These are phyloP conservation scores for Xestia rhomboidea DNA, from an alignment of 2,888 invertebrate species.

Conservation along the genomic window DNA sequence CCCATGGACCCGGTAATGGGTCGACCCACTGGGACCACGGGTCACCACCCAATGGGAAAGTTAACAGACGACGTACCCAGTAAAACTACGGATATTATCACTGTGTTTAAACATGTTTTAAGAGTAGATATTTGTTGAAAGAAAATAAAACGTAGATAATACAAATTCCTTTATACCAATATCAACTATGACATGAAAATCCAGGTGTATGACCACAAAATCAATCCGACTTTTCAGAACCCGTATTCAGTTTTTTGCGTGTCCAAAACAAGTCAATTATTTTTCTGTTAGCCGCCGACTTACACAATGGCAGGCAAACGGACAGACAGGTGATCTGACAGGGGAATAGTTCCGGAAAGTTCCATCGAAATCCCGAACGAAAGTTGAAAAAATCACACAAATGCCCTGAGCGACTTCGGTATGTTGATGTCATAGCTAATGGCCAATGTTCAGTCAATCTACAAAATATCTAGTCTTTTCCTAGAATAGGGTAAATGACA, in stretches of 20 bases:
- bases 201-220: background rate
- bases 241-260: background rate
- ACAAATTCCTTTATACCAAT: background rate
- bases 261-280: conserved; percentile 49
- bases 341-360: conserved; percentile 39
- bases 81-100: background rate
- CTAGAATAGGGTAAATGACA: too few relatives aligned
- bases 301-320: conserved; percentile 28
- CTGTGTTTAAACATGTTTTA: too few relatives aligned
- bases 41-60: too few relatives aligned
- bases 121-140: background rate
- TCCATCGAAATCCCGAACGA: conserved; percentile 31
- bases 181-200: background rate
- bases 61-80: too few relatives aligned
- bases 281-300: conserved; percentile 49
- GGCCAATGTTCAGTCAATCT: background rate
- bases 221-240: background rate
- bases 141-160: background rate
- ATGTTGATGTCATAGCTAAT: conserved; percentile 1
- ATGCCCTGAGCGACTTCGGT: background rate
- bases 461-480: background rate
- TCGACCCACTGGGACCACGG: too few relatives aligned
- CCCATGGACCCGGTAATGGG: too few relatives aligned
- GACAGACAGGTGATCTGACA: conserved; percentile 51
- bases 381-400: conserved; percentile 22